Evolutionary conservation across 2,888 invertebrate species (phyloP).

Genomic region (Prostheceraeus crozeri): DNA sequence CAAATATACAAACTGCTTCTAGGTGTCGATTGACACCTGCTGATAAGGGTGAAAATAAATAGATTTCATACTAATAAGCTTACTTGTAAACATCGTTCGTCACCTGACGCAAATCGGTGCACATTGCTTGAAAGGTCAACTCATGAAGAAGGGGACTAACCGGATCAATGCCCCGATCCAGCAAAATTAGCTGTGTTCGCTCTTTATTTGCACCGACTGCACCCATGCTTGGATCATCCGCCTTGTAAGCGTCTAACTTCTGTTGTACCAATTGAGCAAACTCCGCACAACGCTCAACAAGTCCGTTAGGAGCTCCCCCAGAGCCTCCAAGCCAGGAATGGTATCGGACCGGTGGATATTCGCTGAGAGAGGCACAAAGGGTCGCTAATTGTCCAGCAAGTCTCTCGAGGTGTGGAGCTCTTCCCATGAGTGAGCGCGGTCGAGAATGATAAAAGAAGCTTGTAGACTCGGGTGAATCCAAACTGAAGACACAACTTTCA

Average conservation of each 20-base stretch:
- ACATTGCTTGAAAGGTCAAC: slow-evolving; percentile 96
- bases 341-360: slow-evolving; percentile 82
- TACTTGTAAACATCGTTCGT: slow-evolving; percentile 98
- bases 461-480: slow-evolving; percentile 93
- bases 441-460: slow-evolving; percentile 89
- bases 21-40: too few species aligned
- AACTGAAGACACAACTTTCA: slow-evolving; percentile 75
- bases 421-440: slow-evolving; percentile 70
- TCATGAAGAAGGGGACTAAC: slow-evolving; percentile 94
- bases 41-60: too few species aligned
- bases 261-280: slow-evolving; percentile 94
- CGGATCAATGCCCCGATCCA: slow-evolving; percentile 96
- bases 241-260: slow-evolving; percentile 97
- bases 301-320: too few species aligned
- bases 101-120: slow-evolving; percentile 90
- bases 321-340: too few species aligned
- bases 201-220: slow-evolving; percentile 80
- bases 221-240: slow-evolving; percentile 99
- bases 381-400: slow-evolving; percentile 99
- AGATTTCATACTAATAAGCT: too few species aligned
- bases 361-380: slow-evolving; percentile 88
- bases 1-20: too few species aligned
- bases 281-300: slow-evolving; percentile 89
- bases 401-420: slow-evolving; percentile 84
- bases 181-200: slow-evolving; percentile 82